Percentiles rank a stretch among this genome's conserved stretches.
Evolutionary conservation across 2,113 vertebrate species (phyloP).

Genomic region (Hydropotes inermis): DNA sequence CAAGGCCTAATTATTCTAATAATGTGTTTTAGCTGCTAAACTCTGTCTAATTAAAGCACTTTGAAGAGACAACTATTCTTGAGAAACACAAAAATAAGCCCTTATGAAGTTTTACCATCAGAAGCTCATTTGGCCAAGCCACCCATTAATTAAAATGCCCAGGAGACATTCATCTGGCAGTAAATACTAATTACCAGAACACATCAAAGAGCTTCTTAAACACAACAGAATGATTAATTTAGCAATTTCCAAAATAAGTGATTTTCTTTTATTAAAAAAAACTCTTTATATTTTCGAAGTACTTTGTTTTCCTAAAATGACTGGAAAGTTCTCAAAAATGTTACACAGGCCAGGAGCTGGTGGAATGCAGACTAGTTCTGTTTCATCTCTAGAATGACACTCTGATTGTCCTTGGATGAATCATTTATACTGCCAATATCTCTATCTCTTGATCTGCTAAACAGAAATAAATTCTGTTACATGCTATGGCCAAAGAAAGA

Average conservation of each 20-base stretch:
- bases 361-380: neutral
- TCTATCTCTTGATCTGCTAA: neutral
- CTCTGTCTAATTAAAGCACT: constrained; percentile 63
- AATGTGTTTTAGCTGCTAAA: constrained; percentile 52
- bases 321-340: constrained; percentile 53
- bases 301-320: constrained; percentile 60
- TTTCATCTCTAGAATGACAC: constrained; percentile 36
- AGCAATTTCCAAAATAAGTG: constrained; percentile 64
- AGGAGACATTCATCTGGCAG: constrained; percentile 75
- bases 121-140: constrained; percentile 73
- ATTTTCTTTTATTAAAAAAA: constrained; percentile 62
- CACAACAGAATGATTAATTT: constrained; percentile 72
- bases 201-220: constrained; percentile 77
- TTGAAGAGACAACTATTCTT: constrained; percentile 48
- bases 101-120: constrained; percentile 74
- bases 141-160: constrained; percentile 82
- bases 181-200: constrained; percentile 82
- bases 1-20: constrained; percentile 67
- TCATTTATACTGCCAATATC: neutral
- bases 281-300: constrained; percentile 47
- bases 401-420: constrained; percentile 15
- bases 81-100: constrained; percentile 72
- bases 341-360: neutral
- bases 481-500: neutral
- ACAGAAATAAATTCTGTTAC: neutral